Conservation (phyloP, 2,888 invertebrate genomes). For the Crossocerus cetratus region DNA sequence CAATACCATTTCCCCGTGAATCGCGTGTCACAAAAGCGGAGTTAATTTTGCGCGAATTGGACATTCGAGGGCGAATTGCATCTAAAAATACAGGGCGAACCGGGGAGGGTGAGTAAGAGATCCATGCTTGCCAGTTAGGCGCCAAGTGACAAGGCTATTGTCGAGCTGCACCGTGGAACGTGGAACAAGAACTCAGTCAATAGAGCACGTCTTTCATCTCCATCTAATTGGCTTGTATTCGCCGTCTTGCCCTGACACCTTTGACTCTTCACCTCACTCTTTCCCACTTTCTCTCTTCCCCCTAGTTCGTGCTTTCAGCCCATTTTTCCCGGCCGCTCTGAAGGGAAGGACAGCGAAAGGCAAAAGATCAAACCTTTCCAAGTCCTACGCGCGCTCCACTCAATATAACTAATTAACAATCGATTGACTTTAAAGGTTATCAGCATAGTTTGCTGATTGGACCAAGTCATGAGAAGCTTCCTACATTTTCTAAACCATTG, state of each 20-base stretch:
- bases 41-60: too few relatives aligned
- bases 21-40: too few relatives aligned
- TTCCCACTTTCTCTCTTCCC: not conserved
- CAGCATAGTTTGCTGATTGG: too few relatives aligned
- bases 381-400: too few relatives aligned
- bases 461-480: too few relatives aligned
- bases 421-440: too few relatives aligned
- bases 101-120: too few relatives aligned
- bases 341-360: not conserved
- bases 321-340: not conserved
- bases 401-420: too few relatives aligned
- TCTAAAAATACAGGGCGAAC: not conserved
- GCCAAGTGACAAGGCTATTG: conserved; percentile 3
- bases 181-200: conserved; percentile 3
- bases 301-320: not conserved
- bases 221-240: conserved; percentile 5
- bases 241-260: not conserved
- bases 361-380: too few relatives aligned
- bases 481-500: too few relatives aligned
- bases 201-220: conserved; percentile 5
- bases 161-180: conserved; percentile 1
- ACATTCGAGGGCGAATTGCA: not conserved
- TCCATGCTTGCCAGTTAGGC: too few relatives aligned
- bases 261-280: not conserved
- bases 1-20: too few relatives aligned